Conservation (phyloP, 1,140 invertebrate genomes). For the Drosophila setifemur region DNA sequence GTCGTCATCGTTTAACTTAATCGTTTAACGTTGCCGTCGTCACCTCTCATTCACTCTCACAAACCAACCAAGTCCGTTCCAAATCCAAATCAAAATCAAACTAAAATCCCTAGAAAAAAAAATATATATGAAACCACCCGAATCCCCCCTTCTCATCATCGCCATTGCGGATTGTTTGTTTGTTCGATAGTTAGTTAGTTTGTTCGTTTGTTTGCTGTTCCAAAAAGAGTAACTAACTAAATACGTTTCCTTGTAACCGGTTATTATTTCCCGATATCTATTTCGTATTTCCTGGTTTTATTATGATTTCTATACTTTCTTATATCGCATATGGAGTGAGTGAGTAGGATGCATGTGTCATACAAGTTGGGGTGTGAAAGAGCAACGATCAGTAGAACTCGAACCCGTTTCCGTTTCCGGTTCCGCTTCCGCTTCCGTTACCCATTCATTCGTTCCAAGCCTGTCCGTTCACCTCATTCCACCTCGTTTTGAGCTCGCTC, state of each 20-base stretch:
- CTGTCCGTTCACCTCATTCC: neutral
- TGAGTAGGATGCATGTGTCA: constrained; percentile 6
- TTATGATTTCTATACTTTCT: neutral
- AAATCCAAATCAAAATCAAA: neutral
- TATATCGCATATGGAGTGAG: constrained; percentile 15
- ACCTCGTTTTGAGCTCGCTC: neutral
- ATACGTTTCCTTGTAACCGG: constrained; percentile 25
- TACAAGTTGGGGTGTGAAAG: constrained; percentile 13
- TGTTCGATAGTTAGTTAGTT: constrained; percentile 30
- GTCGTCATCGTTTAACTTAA: constrained; percentile 72
- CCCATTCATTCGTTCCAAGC: constrained; percentile 13
- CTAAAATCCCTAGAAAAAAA: neutral
- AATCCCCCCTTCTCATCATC: constrained; percentile 12
- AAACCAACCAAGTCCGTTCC: neutral
- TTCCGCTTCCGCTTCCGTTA: constrained; percentile 10
- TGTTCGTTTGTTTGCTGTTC: constrained; percentile 39
- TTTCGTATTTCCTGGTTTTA: neutral
- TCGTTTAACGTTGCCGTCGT: constrained; percentile 77
- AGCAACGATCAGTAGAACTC: too few species aligned
- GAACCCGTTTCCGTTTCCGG: constrained; percentile 3
- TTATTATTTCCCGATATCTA: constrained; percentile 7
- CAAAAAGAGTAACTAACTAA: too few species aligned
- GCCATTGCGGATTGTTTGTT: constrained; percentile 45
- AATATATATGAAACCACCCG: neutral
- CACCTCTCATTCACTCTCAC: constrained; percentile 58